Base-by-base conservation (phyloP, 2,113 vertebrate species). In the Enhydra lutris region DNA sequence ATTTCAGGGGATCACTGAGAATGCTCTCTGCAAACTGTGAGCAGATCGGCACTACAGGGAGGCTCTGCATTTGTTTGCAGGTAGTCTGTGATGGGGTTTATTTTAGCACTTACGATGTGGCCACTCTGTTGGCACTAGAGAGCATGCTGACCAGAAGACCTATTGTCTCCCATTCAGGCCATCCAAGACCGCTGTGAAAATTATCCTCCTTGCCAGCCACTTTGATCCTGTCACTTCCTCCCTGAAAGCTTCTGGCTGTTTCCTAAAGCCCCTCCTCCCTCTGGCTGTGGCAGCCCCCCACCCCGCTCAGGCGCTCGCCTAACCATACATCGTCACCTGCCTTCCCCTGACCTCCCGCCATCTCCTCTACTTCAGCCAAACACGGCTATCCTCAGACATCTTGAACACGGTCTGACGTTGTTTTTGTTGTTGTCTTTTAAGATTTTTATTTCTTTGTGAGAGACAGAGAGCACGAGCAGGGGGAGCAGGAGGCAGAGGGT, bases 361-460 rank as follows among this genome's bases (percentile, higher is more conserved):
- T 23, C 86, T 91, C 36, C 59, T 79, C 80, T 34, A 39, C 45
- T 73, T 8, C 55, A 76, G 76, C 74, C 95, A 79, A 57, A 81
- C 80, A 89, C 89, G 79, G n/a, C 89, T 95, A 7, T 94, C 91
- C 98, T 74, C 91, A 79, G 71, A 63, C 29, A 83, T 61, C 61
- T 31, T 83, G 88, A 79, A 82, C 47, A 78, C 34, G 69, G 7
- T 12, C 82, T 86, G 89, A 93, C 57, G 2, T 31, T 67, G 63
- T 34, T 34, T 15, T 67, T 34, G 31, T 67, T 63, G 11, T 63
- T 29, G 4, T 14, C 31, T 65, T 67, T 34, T 34, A 67, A 67
- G 63, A 17, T 67, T 7, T 67, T 67, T 34, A 34, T 67, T 67
- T 67, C 6, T 34, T 34, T 17, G 34, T 65, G 31, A 34, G 29